These are phyloP conservation scores for Neogobius melanostomus DNA, from an alignment of 2,113 vertebrate species.

Conservation along the genomic window DNA sequence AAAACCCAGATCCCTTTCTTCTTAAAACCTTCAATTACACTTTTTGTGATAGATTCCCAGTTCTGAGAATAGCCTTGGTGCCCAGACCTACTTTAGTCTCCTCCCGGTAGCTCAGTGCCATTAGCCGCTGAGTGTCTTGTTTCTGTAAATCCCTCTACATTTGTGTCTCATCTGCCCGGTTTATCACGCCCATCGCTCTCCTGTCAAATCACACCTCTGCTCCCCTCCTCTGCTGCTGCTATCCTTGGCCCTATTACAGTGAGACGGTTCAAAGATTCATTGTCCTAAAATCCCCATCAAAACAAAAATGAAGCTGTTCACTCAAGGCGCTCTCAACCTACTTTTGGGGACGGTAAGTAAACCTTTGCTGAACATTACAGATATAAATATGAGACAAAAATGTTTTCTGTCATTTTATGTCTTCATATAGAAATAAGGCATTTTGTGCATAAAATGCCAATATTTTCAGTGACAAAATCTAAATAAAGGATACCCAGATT, in stretches of 20 bases:
- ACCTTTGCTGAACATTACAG: background rate
- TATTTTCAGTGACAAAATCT: too few relatives aligned
- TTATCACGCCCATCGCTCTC: slow-evolving; percentile 21
- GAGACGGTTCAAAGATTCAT: slow-evolving; percentile 53
- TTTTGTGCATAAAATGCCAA: too few relatives aligned
- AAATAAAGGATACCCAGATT: too few relatives aligned
- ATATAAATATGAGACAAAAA: too few relatives aligned
- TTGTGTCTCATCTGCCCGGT: slow-evolving; percentile 27
- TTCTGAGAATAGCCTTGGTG: slow-evolving; percentile 56
- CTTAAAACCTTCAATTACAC: background rate
- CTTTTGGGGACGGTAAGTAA: slow-evolving; percentile 12
- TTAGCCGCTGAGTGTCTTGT: slow-evolving; percentile 39
- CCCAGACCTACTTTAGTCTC: slow-evolving; percentile 64
- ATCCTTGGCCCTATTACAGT: slow-evolving; percentile 56
- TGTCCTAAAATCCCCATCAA: slow-evolving; percentile 40
- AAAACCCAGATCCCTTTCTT: too few relatives aligned
- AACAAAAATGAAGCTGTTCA: slow-evolving; percentile 15
- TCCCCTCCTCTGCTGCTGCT: slow-evolving; percentile 20
- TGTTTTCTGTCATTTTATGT: too few relatives aligned
- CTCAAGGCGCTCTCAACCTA: slow-evolving; percentile 39
- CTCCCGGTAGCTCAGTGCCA: slow-evolving; percentile 57
- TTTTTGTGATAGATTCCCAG: background rate
- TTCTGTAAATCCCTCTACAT: slow-evolving; percentile 20
- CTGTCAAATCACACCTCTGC: slow-evolving; percentile 26
- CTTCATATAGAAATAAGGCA: too few relatives aligned